Evolutionary conservation across 2,113 vertebrate species (phyloP), one percentile per base, ranked within the genome.

Genomic region (Euleptes europaea): DNA sequence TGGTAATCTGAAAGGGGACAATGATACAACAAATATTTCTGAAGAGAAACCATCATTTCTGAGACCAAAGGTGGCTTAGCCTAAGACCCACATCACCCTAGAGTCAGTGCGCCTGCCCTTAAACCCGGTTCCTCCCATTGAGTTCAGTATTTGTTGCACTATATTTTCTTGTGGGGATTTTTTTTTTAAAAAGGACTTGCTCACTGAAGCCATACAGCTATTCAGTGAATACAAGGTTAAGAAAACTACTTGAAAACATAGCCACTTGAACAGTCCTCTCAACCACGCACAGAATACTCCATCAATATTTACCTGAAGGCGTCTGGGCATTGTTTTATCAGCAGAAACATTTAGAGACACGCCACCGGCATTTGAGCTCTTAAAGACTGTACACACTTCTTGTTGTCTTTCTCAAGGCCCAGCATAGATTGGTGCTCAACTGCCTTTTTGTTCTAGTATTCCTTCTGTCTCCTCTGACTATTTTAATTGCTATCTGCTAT

Each of bases 351-450:
- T 87, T 83, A 63, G 51, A 66, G 40, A 51, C 19, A 88, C 81
- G 71, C 78, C 17, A 75, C 76, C 81, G 80, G 26, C 54, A 63
- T 78, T 91, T 85, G 49, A 86, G 35, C 66, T 85, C 84, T 84
- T 72, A 75, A 42, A 13, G 23, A 35, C 4, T 79, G 40, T 89
- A 85, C 67, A 85, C 38, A 63, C 26, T 84, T 49, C 47, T 83
- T 70, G 54, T 83, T 70, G 54, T 87, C 76, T 77, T 35, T 73
- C 90, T 94, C 88, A 92, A 91, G 86, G 84, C 84, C 81, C 82
- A 47, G 26, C 75, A 78, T 51, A 84, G 91, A 93, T 94, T 88
- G 85, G 10, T 76, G 90, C 15, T 72, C 66, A 74, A 84, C 80
- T 88, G 31, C 67, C 69, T 82, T n/a, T 88, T 42, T 80, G 23